Percentiles rank a stretch among this genome's conserved stretches.
Evolutionary conservation across 2,113 vertebrate species (phyloP).

Genomic region (Rhineura floridana): DNA sequence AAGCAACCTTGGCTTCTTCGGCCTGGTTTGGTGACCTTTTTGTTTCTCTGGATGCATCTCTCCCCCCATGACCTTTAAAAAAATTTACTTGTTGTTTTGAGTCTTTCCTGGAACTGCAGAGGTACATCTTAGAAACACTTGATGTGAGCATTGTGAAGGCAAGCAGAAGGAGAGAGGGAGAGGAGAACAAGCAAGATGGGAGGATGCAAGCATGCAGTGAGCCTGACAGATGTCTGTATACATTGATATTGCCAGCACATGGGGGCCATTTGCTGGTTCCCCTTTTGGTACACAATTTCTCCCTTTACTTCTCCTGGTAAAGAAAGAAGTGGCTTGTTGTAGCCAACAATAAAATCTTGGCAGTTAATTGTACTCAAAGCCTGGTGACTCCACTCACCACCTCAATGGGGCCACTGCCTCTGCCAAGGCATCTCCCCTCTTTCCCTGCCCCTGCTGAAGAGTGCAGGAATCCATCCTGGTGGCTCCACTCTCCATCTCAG

Average conservation of each 20-base stretch:
- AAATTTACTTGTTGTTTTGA: slow-evolving; percentile 8
- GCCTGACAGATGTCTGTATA: slow-evolving; percentile 66
- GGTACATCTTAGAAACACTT: slow-evolving; percentile 46
- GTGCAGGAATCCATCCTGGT: too few species aligned
- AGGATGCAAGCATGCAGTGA: slow-evolving; percentile 42
- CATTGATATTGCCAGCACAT: slow-evolving; percentile 80
- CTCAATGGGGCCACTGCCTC: too few species aligned
- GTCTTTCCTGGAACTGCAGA: slow-evolving; percentile 3
- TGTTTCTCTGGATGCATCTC: slow-evolving; percentile 15
- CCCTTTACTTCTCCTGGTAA: slow-evolving; percentile 57
- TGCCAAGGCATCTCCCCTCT: too few species aligned
- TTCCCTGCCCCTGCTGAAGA: too few species aligned
- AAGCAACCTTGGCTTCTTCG: not conserved
- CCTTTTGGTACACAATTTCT: slow-evolving; percentile 63
- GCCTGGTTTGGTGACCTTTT: not conserved
- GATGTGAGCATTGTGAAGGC: slow-evolving; percentile 43
- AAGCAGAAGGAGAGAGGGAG: not conserved
- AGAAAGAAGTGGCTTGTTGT: too few species aligned
- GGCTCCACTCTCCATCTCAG: too few species aligned
- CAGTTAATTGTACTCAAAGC: slow-evolving; percentile 80
- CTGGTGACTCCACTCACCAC: too few species aligned
- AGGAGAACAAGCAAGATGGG: too few species aligned
- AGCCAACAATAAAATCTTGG: slow-evolving; percentile 81
- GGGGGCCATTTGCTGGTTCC: slow-evolving; percentile 66
- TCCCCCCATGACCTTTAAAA: not conserved